Percentiles rank a stretch among this genome's conserved stretches.
Conservation (phyloP, 1,140 invertebrate genomes). For the Pseudoatta argentina region DNA sequence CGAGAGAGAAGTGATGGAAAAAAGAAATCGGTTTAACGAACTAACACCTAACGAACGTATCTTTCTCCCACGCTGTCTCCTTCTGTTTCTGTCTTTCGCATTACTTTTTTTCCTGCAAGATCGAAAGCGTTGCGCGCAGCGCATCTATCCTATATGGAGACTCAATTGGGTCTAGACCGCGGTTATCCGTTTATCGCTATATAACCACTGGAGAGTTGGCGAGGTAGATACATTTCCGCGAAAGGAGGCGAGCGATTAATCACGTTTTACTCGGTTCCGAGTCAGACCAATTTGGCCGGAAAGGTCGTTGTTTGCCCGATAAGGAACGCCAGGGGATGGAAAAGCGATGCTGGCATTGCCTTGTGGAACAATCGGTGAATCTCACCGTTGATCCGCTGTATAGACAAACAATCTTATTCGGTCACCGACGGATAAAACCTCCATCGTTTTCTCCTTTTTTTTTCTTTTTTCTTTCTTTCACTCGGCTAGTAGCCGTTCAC, state of each 20-base stretch:
- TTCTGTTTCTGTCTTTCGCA: neutral
- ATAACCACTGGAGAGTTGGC: slow-evolving; percentile 44
- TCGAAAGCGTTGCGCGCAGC: slow-evolving; percentile 58
- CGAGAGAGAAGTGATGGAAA: neutral
- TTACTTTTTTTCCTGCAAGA: neutral
- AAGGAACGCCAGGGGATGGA: slow-evolving; percentile 62
- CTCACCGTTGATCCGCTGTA: slow-evolving; percentile 66
- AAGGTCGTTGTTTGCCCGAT: slow-evolving; percentile 80
- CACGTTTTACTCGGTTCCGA: slow-evolving; percentile 77
- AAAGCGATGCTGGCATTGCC: slow-evolving; percentile 10
- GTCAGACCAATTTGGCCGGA: slow-evolving; percentile 79
- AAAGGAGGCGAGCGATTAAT: slow-evolving; percentile 81
- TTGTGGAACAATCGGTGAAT: slow-evolving; percentile 77
- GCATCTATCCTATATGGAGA: slow-evolving; percentile 57
- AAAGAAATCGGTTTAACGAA: slow-evolving; percentile 56
- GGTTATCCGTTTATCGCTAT: slow-evolving; percentile 79
- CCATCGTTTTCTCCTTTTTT: slow-evolving; percentile 16
- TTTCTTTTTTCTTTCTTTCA: neutral
- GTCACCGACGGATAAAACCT: slow-evolving; percentile 64
- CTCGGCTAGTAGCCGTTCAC: neutral
- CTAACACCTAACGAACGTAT: slow-evolving; percentile 63
- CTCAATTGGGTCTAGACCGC: slow-evolving; percentile 76
- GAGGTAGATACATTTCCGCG: slow-evolving; percentile 70
- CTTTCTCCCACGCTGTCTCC: neutral
- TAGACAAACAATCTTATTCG: slow-evolving; percentile 77